These are phyloP conservation scores for Tretioscincus oriximinensis DNA, from an alignment of 2,113 vertebrate species.

Conservation along the genomic window DNA sequence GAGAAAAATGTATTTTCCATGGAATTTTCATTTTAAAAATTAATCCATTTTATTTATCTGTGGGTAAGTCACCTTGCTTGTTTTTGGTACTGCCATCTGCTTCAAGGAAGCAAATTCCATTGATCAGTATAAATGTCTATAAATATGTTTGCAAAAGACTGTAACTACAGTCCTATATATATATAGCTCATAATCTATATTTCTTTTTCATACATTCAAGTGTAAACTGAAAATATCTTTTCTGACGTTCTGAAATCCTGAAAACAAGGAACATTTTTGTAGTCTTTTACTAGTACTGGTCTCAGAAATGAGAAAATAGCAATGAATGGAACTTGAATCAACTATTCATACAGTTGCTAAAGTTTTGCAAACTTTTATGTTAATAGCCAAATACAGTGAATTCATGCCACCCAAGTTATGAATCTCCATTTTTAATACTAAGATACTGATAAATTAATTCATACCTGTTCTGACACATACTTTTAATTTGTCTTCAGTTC, in stretches of 20 bases:
- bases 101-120: not conserved
- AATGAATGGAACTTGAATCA: not conserved
- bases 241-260: not conserved
- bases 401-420: too few relatives aligned
- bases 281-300: not conserved
- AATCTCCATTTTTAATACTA: not conserved
- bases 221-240: not conserved
- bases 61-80: not conserved
- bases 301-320: not conserved
- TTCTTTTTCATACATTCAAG: not conserved
- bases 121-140: not conserved
- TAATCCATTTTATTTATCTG: not conserved
- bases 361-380: not conserved
- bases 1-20: conserved; percentile 33
- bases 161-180: too few relatives aligned
- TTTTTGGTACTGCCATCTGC: not conserved
- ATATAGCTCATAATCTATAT: not conserved
- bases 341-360: not conserved
- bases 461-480: not conserved
- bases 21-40: not conserved
- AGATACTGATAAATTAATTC: not conserved
- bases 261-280: not conserved
- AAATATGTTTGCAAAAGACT: not conserved
- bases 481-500: too few relatives aligned
- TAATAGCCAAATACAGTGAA: not conserved